phyloP scores from a whole-genome alignment of 64 coral and sea anemone genomes.

The Dendrophyllia cribrosa region DNA sequence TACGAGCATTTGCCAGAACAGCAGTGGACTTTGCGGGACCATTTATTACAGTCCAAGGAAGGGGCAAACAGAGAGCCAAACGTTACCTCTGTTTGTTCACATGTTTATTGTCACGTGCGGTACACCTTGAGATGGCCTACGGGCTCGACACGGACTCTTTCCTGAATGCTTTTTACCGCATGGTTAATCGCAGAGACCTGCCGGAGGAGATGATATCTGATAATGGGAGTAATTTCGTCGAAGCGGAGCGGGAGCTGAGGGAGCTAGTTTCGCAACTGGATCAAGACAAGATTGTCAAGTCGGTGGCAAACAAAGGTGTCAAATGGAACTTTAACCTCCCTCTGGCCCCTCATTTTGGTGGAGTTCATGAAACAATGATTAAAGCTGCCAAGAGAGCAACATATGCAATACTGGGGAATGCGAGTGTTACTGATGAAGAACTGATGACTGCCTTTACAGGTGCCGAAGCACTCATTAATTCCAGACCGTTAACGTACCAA shows the following conservation, averaged over 20 bases:
- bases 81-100: conserved; percentile 58
- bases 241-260: conserved; percentile 34
- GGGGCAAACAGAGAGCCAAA: conserved; percentile 35
- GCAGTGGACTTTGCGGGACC: conserved; percentile 61
- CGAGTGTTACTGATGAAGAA: not conserved
- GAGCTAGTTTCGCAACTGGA: conserved; percentile 51
- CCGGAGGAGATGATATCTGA: conserved; percentile 50
- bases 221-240: conserved; percentile 60
- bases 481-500: not conserved
- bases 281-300: conserved; percentile 38
- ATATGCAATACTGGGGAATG: conserved; percentile 20
- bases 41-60: conserved; percentile 42
- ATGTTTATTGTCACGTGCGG: conserved; percentile 27
- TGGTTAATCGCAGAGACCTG: conserved; percentile 34
- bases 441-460: conserved; percentile 30
- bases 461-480: conserved; percentile 18
- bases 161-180: conserved; percentile 48
- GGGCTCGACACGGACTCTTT: not conserved
- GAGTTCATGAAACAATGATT: conserved; percentile 61
- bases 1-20: conserved; percentile 27
- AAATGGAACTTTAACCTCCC: conserved; percentile 54
- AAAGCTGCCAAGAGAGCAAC: conserved; percentile 52
- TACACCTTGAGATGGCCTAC: conserved; percentile 59
- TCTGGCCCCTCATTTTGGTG: conserved; percentile 53
- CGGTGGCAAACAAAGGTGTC: conserved; percentile 50